Percentiles rank a stretch among this genome's conserved stretches.
Evolutionary conservation across 2,888 invertebrate genomes (phyloP).

Genomic region (Allygus modestus): DNA sequence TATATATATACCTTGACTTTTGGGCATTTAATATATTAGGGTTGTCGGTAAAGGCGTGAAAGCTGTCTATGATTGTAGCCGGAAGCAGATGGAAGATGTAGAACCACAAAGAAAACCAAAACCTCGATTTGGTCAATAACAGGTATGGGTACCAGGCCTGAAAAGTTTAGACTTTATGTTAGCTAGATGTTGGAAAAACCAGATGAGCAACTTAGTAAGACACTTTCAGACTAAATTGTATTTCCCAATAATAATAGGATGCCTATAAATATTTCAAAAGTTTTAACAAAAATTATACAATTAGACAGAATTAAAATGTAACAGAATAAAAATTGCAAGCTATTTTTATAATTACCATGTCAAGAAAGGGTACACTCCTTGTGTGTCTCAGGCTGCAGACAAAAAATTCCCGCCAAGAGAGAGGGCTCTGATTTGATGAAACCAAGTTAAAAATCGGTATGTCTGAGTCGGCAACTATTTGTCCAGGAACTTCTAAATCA

Average conservation of each 20-base stretch:
- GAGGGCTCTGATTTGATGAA: conserved; percentile 53
- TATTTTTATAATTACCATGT: conserved; percentile 29
- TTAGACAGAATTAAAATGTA: too few relatives aligned
- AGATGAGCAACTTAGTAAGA: too few relatives aligned
- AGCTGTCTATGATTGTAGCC: conserved; percentile 2
- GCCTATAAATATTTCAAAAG: too few relatives aligned
- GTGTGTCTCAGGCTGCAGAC: conserved; percentile 50
- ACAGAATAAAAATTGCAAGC: too few relatives aligned
- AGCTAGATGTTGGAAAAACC: neutral
- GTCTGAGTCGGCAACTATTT: conserved; percentile 40
- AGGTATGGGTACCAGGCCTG: conserved; percentile 46
- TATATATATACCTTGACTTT: conserved; percentile 9
- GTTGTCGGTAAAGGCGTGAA: conserved; percentile 12
- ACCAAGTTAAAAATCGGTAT: conserved; percentile 56
- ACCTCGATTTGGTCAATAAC: conserved; percentile 21
- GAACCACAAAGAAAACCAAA: conserved; percentile 52
- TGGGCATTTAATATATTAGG: conserved; percentile 26
- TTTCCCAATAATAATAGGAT: too few relatives aligned
- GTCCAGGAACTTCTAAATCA: neutral
- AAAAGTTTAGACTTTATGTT: neutral
- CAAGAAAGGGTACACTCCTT: conserved; percentile 48
- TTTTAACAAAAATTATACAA: too few relatives aligned
- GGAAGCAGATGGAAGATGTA: conserved; percentile 41
- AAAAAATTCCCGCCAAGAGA: conserved; percentile 51
- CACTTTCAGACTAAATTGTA: too few relatives aligned